phyloP scores from a whole-genome alignment of 1,140 invertebrate genomes.

The Metopolophium dirhodum region DNA sequence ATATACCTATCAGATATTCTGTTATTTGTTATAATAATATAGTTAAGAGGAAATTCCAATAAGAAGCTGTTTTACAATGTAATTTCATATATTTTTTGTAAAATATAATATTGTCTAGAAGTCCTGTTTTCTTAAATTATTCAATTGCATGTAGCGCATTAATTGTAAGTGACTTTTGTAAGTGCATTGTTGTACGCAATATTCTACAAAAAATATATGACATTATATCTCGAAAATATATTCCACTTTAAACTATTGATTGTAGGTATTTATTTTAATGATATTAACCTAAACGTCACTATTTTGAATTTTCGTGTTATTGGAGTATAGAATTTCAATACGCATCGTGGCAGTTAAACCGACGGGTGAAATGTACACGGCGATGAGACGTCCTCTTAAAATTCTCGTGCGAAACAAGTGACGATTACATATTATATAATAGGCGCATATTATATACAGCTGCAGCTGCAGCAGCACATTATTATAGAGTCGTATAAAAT shows the following conservation, averaged over 20 bases:
- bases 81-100: neutral
- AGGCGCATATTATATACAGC: neutral
- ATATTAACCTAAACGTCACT: neutral
- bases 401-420: neutral
- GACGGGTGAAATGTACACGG: neutral
- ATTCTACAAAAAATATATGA: neutral
- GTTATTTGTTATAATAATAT: too few relatives aligned
- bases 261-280: neutral
- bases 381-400: neutral
- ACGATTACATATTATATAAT: neutral
- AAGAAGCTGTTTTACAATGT: neutral
- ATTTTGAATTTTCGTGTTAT: neutral
- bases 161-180: too few relatives aligned
- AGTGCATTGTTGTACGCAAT: neutral
- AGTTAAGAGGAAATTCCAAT: neutral
- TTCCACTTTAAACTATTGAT: neutral
- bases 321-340: neutral
- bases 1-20: too few relatives aligned
- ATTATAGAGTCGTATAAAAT: conserved; percentile 13
- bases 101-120: too few relatives aligned
- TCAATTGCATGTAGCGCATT: too few relatives aligned
- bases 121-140: too few relatives aligned
- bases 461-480: neutral
- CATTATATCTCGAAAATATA: neutral
- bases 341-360: neutral